Percentiles rank a stretch among this genome's conserved stretches.
These are phyloP conservation scores for Lithophane semibrunnea DNA, from an alignment of 2,888 invertebrate species.

Conservation along the genomic window DNA sequence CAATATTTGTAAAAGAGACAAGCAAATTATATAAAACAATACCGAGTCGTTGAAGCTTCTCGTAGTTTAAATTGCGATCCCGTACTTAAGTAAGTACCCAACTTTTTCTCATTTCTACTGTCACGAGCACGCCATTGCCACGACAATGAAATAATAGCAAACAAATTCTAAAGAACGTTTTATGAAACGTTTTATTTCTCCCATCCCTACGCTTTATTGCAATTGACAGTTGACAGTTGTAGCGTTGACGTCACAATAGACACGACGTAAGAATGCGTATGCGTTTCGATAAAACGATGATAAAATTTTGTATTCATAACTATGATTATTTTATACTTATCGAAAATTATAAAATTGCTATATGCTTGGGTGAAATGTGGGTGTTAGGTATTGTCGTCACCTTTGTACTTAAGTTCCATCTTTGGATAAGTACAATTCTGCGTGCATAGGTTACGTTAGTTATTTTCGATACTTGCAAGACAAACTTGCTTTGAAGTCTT, in stretches of 20 bases:
- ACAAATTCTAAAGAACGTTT: slow-evolving; percentile 19
- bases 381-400: neutral
- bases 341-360: neutral
- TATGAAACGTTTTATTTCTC: slow-evolving; percentile 19
- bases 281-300: neutral
- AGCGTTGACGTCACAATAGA: slow-evolving; percentile 6
- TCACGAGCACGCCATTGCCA: slow-evolving; percentile 48
- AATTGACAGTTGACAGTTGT: slow-evolving; percentile 32
- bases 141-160: slow-evolving; percentile 36
- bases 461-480: neutral
- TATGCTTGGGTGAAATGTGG: neutral
- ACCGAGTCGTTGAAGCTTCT: neutral
- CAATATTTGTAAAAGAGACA: neutral
- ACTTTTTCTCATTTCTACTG: slow-evolving; percentile 54
- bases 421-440: neutral
- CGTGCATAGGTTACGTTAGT: too few species aligned
- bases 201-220: slow-evolving; percentile 18
- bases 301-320: neutral
- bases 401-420: neutral
- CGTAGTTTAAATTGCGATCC: slow-evolving; percentile 37
- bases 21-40: slow-evolving; percentile 4
- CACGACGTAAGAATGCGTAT: neutral
- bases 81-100: slow-evolving; percentile 20
- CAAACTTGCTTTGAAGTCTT: neutral
- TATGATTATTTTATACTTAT: neutral